A percentile compares a stretch with the other conserved stretches of the same genome.
These are phyloP conservation scores for Lerema accius DNA, from an alignment of 1,140 invertebrate species.

Conservation along the genomic window DNA sequence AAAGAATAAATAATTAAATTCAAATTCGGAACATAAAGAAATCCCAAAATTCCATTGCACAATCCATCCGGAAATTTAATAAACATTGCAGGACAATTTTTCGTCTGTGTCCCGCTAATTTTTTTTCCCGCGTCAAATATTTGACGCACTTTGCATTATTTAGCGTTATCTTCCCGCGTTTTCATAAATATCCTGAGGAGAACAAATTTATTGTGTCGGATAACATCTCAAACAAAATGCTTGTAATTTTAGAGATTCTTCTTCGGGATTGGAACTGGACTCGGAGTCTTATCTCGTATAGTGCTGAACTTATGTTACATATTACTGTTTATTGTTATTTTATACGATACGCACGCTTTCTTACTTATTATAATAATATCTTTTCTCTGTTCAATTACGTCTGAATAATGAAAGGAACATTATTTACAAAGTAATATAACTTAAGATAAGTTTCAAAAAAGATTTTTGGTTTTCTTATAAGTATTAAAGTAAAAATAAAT, in stretches of 20 bases:
- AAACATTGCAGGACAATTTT: conserved; percentile 6
- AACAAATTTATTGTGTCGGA: conserved; percentile 60
- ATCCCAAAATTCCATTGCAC: conserved; percentile 15
- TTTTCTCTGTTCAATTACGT: no score
- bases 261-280: conserved; percentile 27
- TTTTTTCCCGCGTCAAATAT: conserved; percentile 40
- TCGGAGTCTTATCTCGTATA: conserved; percentile 11
- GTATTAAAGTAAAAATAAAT: no score
- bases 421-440: no score
- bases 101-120: conserved; percentile 3
- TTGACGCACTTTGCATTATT: conserved; percentile 41
- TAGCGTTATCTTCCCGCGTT: conserved; percentile 39
- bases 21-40: not conserved
- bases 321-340: no score
- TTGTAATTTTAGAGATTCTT: conserved; percentile 64
- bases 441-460: no score
- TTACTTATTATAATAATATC: no score
- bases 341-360: no score
- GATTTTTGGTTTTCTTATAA: no score
- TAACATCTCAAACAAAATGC: conserved; percentile 56
- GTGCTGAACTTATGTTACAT: not conserved
- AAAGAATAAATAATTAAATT: conserved; percentile 6
- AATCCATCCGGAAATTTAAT: conserved; percentile 21
- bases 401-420: no score
- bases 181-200: conserved; percentile 56